Evolutionary conservation across 1,140 invertebrate species (phyloP).

Genomic region (Scaptomyza pallida): DNA sequence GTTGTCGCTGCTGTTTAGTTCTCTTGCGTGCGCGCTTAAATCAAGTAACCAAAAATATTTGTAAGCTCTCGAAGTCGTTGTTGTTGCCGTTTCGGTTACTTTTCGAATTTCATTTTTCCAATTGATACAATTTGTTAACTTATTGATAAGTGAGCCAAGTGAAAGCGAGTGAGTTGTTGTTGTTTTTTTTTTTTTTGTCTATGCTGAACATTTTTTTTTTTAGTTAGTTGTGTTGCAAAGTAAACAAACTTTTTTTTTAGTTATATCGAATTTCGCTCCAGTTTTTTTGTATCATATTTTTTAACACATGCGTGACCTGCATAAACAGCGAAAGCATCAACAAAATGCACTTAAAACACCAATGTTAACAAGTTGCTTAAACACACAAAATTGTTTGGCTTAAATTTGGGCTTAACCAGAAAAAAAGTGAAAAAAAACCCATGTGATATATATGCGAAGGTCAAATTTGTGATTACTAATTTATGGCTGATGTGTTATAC

Average conservation of each 20-base stretch:
- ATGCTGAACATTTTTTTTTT: constrained; percentile 17
- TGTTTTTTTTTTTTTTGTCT: constrained; percentile 12
- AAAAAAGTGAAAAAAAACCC: too few relatives aligned
- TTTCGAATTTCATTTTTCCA: neutral
- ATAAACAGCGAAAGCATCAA: neutral
- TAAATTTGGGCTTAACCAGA: neutral
- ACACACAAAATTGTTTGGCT: neutral
- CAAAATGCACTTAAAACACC: too few relatives aligned
- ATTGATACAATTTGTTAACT: constrained; percentile 8
- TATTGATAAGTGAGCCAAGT: constrained; percentile 14
- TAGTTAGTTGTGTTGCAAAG: constrained; percentile 31
- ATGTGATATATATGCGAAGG: neutral
- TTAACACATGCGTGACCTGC: neutral
- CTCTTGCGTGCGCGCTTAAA: constrained; percentile 73
- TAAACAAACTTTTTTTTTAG: neutral
- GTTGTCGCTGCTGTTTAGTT: constrained; percentile 60
- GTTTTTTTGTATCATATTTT: too few relatives aligned
- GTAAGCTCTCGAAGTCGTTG: constrained; percentile 1
- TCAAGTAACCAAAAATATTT: constrained; percentile 62
- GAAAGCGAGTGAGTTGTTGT: constrained; percentile 23
- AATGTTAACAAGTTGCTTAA: too few relatives aligned
- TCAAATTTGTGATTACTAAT: neutral
- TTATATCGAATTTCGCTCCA: neutral
- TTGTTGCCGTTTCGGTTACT: constrained; percentile 1
- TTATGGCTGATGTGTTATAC: neutral